Conservation (phyloP, 2,113 vertebrate genomes). For the Microcebus ravelobensis region DNA sequence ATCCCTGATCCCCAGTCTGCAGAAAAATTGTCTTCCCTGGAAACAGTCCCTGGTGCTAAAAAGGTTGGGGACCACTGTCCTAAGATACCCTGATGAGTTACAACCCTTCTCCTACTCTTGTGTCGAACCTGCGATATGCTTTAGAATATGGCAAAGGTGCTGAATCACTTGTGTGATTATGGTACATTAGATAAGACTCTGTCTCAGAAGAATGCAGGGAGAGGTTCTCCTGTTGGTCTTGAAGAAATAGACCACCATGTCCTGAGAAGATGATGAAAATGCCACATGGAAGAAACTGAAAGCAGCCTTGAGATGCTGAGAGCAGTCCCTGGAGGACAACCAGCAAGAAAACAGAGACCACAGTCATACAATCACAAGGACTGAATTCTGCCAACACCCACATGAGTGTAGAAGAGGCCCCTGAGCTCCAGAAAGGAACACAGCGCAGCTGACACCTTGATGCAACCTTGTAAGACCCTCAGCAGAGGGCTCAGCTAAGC, state of each 20-base stretch:
- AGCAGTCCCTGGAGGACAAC: background rate
- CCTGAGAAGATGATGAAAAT: background rate
- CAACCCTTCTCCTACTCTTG: background rate
- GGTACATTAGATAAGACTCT: background rate
- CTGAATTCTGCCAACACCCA: background rate
- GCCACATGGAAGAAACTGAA: background rate
- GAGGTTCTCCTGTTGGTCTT: background rate
- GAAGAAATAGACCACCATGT: background rate
- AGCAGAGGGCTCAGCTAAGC: background rate
- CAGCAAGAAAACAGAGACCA: background rate
- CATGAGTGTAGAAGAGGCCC: background rate
- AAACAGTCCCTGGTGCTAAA: background rate
- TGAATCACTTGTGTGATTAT: background rate
- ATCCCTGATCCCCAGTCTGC: rapidly evolving
- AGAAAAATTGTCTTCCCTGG: background rate
- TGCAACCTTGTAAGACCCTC: background rate
- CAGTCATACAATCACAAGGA: background rate
- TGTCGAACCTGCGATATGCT: background rate
- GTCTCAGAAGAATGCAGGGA: background rate
- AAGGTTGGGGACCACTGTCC: background rate
- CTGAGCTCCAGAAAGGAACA: background rate
- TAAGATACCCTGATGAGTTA: background rate
- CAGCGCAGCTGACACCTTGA: background rate
- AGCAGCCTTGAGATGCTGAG: background rate
- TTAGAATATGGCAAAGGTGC: background rate